These are phyloP conservation scores for Spatulosminthurus flaviceps DNA, from an alignment of 2,888 invertebrate genomes.

Conservation along the genomic window DNA sequence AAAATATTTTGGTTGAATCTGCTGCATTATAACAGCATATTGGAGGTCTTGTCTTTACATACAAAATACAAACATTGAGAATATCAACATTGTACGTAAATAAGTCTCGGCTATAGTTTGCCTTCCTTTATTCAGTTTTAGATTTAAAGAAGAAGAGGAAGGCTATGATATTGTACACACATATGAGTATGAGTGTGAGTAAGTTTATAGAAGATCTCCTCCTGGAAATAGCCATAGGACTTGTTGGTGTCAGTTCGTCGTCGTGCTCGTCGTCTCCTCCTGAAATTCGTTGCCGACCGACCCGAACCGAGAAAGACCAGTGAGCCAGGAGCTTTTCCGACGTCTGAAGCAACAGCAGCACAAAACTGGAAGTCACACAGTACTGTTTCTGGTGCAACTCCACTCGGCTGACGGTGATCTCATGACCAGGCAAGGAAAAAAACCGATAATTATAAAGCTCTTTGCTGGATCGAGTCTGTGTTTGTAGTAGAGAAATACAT, in stretches of 20 bases:
- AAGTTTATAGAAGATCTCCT: neutral
- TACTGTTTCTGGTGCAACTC: conserved; percentile 29
- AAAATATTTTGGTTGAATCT: too few relatives aligned
- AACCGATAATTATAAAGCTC: conserved; percentile 5
- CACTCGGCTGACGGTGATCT: conserved; percentile 36
- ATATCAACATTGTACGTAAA: too few relatives aligned
- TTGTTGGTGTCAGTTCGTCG: conserved; percentile 18
- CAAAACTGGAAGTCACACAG: conserved; percentile 9
- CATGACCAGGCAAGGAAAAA: conserved; percentile 33
- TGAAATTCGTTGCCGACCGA: conserved; percentile 19
- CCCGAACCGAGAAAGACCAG: conserved; percentile 24
- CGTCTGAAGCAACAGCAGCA: conserved; percentile 41
- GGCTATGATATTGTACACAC: too few relatives aligned
- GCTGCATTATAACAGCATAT: too few relatives aligned
- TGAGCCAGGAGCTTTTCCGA: conserved; percentile 8
- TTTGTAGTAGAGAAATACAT: neutral
- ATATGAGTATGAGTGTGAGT: too few relatives aligned
- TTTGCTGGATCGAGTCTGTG: neutral
- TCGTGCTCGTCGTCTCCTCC: conserved; percentile 28
- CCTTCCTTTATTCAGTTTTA: too few relatives aligned
- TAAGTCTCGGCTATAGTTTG: too few relatives aligned
- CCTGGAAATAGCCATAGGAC: conserved; percentile 12
- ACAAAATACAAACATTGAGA: too few relatives aligned
- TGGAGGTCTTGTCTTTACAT: too few relatives aligned
- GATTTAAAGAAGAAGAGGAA: too few relatives aligned